phyloP scores from a whole-genome alignment of 1,140 invertebrate genomes.

The Papilio machaon region DNA sequence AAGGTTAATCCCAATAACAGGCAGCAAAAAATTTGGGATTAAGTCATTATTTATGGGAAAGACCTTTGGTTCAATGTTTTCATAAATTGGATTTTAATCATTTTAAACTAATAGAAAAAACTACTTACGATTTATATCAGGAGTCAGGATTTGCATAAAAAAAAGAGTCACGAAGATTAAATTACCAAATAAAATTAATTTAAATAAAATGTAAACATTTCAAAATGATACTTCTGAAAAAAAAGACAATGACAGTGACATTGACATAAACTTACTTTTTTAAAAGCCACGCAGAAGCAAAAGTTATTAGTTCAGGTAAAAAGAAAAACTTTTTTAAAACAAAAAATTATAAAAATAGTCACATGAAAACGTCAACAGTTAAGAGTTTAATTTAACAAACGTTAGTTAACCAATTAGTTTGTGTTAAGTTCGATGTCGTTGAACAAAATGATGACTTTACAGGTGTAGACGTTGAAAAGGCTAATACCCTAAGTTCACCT shows the following conservation, averaged over 20 bases:
- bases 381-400: conserved; percentile 60
- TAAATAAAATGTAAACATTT: conserved; percentile 13
- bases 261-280: neutral
- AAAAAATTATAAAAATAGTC: neutral
- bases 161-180: neutral
- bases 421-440: conserved; percentile 66
- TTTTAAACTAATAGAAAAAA: neutral
- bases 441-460: conserved; percentile 72
- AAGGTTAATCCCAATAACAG: neutral
- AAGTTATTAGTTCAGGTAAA: neutral
- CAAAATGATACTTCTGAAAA: conserved; percentile 29
- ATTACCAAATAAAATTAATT: neutral
- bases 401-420: conserved; percentile 74
- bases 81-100: neutral
- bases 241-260: conserved; percentile 17
- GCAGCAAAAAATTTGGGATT: neutral
- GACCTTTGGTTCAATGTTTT: neutral
- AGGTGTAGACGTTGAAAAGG: conserved; percentile 73
- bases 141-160: neutral
- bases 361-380: neutral
- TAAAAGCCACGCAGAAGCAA: neutral
- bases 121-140: neutral
- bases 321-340: neutral
- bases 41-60: neutral
- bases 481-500: conserved; percentile 80